These are phyloP conservation scores for Microtus ochrogaster DNA, from an alignment of 2,113 vertebrate species.

Conservation along the genomic window DNA sequence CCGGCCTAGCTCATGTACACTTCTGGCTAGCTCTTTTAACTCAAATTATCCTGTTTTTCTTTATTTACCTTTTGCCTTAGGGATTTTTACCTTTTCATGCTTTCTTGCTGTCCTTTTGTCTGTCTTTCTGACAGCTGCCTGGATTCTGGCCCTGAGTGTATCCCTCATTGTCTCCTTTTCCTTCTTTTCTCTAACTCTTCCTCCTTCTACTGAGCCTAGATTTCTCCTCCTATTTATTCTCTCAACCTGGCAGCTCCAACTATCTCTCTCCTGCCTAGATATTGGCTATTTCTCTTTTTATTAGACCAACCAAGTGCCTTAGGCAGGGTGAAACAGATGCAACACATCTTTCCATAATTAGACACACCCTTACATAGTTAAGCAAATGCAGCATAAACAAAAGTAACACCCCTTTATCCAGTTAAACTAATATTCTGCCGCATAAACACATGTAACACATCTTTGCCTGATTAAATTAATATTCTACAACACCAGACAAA, in stretches of 20 bases:
- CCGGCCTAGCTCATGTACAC: not conserved
- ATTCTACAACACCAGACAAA: not conserved
- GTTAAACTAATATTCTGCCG: not conserved
- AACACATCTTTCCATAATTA: not conserved
- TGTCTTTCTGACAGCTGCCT: not conserved
- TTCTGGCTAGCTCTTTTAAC: not conserved
- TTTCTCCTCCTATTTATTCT: not conserved
- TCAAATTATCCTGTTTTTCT: not conserved
- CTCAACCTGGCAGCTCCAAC: not conserved
- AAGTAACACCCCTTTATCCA: not conserved
- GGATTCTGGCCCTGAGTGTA: not conserved
- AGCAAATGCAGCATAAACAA: not conserved
- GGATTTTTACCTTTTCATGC: not conserved
- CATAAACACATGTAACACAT: not conserved
- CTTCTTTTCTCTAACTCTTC: not conserved
- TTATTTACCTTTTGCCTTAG: not conserved
- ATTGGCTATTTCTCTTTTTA: not conserved
- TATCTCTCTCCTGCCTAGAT: not conserved
- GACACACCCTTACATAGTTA: not conserved
- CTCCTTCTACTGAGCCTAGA: not conserved
- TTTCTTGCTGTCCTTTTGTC: not conserved
- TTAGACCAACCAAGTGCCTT: not conserved
- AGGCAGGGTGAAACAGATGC: not conserved
- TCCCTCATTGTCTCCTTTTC: not conserved
- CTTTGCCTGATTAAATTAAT: not conserved